A percentile compares a stretch with the other conserved stretches of the same genome.
Conservation (phyloP, 2,888 invertebrate species). For the Hymenopus coronatus region DNA sequence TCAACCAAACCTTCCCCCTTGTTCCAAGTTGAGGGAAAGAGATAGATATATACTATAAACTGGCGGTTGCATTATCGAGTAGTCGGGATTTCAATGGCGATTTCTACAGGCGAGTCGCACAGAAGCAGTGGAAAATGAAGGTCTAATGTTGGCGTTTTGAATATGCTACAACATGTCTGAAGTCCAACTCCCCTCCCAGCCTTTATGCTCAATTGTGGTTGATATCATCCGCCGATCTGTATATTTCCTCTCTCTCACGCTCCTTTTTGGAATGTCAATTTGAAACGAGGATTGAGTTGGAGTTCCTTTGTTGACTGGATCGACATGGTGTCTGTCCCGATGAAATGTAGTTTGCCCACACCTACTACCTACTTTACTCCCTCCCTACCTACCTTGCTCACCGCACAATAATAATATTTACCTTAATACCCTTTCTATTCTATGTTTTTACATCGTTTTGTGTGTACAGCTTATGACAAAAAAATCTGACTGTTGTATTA, state of each 20-base stretch:
- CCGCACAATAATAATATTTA: background rate
- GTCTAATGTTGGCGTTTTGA: slow-evolving; percentile 32
- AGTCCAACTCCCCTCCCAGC: slow-evolving; percentile 19
- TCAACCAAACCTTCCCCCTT: slow-evolving; percentile 14
- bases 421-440: background rate
- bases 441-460: background rate
- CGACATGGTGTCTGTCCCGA: background rate
- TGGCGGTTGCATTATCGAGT: slow-evolving; percentile 31
- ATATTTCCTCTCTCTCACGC: slow-evolving; percentile 14
- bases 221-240: slow-evolving; percentile 20
- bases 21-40: background rate
- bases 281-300: slow-evolving; percentile 22
- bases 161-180: slow-evolving; percentile 31
- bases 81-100: slow-evolving; percentile 9
- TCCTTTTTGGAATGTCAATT: slow-evolving; percentile 25
- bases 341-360: slow-evolving; percentile 15
- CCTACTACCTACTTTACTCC: background rate
- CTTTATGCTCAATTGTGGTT: slow-evolving; percentile 20
- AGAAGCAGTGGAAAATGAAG: slow-evolving; percentile 29
- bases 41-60: background rate
- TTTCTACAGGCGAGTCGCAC: slow-evolving; percentile 31
- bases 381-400: background rate
- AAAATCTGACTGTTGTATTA: background rate
- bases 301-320: slow-evolving; percentile 23
- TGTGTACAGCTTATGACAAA: background rate